Conservation (phyloP, 2,888 invertebrate species). For the Parnassius smintheus region DNA sequence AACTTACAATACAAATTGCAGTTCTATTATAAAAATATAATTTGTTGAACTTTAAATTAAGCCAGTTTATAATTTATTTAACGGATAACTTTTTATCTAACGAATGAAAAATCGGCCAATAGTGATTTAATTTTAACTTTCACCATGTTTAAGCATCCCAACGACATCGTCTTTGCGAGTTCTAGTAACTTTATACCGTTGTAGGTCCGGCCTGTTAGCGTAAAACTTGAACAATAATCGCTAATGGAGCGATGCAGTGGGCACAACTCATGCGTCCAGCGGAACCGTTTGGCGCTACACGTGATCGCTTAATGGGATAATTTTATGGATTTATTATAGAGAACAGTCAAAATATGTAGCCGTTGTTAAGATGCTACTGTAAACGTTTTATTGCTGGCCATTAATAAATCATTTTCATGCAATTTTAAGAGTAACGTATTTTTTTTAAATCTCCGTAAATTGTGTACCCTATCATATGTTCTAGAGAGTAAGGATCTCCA, state of each 20-base stretch:
- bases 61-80: too few species aligned
- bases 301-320: constrained; percentile 42
- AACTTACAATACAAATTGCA: too few species aligned
- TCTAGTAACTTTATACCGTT: constrained; percentile 42
- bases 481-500: too few species aligned
- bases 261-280: constrained; percentile 62
- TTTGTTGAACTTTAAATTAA: too few species aligned
- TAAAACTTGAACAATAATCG: constrained; percentile 74
- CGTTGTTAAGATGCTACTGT: constrained; percentile 6
- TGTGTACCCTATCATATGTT: too few species aligned
- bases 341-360: constrained; percentile 8
- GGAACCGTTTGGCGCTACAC: constrained; percentile 32
- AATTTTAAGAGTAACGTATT: too few species aligned
- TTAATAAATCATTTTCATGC: not conserved
- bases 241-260: constrained; percentile 79
- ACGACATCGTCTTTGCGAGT: constrained; percentile 27
- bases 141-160: too few species aligned
- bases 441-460: too few species aligned
- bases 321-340: constrained; percentile 39
- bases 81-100: too few species aligned
- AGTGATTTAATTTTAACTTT: too few species aligned
- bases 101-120: too few species aligned
- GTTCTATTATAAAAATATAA: too few species aligned
- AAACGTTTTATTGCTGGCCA: constrained; percentile 3
- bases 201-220: constrained; percentile 57